Evolutionary conservation across 1,140 invertebrate species (phyloP).

Genomic region (Drosophila simulans): DNA sequence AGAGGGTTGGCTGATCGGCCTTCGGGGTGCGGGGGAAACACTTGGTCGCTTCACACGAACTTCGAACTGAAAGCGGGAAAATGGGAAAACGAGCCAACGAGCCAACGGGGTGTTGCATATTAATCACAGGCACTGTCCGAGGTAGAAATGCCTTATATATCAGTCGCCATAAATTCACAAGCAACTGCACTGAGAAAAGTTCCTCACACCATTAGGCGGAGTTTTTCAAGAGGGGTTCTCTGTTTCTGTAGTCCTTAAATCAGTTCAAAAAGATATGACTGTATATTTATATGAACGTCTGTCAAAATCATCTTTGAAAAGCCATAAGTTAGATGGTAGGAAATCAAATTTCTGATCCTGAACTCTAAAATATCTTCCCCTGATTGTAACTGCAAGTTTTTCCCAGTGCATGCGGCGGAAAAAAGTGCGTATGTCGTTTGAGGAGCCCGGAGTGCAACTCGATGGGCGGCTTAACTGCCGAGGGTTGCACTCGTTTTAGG

Average conservation of each 20-base stretch:
- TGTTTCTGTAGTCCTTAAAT: not conserved
- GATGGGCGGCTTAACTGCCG: slow-evolving; percentile 30
- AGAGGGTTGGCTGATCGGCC: slow-evolving; percentile 12
- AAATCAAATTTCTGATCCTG: too few species aligned
- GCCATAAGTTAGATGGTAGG: too few species aligned
- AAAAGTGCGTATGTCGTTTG: slow-evolving; percentile 56
- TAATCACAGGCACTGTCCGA: slow-evolving; percentile 58
- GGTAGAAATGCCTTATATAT: slow-evolving; percentile 35
- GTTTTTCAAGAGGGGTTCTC: not conserved
- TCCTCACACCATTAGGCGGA: not conserved
- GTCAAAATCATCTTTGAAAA: too few species aligned
- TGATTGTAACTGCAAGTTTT: not conserved
- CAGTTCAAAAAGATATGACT: too few species aligned
- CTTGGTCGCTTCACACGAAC: slow-evolving; percentile 69
- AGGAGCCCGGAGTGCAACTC: slow-evolving; percentile 50
- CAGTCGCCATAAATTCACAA: slow-evolving; percentile 29
- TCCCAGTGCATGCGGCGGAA: not conserved
- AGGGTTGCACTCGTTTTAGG: slow-evolving; percentile 77
- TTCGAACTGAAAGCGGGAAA: not conserved
- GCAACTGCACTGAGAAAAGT: slow-evolving; percentile 9
- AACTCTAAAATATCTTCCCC: too few species aligned
- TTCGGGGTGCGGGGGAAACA: slow-evolving; percentile 43
- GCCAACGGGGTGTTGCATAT: slow-evolving; percentile 74
- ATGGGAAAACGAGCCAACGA: slow-evolving; percentile 4
- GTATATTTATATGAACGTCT: too few species aligned